Evolutionary conservation across 2,113 vertebrate species (phyloP), one percentile per base, ranked within the genome.

Genomic region (Antennarius striatus): DNA sequence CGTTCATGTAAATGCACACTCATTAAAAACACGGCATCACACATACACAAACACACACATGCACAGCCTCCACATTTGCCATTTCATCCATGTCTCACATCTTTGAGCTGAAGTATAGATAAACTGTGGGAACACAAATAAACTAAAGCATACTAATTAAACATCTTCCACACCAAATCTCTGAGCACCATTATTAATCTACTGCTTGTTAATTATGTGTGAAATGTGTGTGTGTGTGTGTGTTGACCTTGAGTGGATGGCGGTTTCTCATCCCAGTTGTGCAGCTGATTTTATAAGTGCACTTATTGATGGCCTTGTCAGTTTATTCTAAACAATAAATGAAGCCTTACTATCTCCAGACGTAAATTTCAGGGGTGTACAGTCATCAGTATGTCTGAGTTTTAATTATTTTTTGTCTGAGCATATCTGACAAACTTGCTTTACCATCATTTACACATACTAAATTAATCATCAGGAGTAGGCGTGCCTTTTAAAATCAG

Each of bases 141-240:
- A 82, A 77, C 58, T 60, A 66, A 77, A 55, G 71, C 78, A 40
- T 63, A 51, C 48, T 80, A 84, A 86, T 88, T 89, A 90, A 83
- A 77, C 49, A 2, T 77, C 65, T 62, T 77, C 52, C 3, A 5
- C 55, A 75, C 32, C 52, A 68, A 71, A 73, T 79, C 79, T 81
- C 65, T 75, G 39, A 14, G 68, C 53, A 54, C 63, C 58, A 49
- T 84, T 86, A 80, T 79, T 77, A 74, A 80, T 86, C 70, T 72
- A 45, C 56, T 3, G 29, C 69, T 36, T 28, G 22, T 83, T 85
- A 84, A 86, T 86, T 85, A 77, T 63, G 51, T 77, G 80, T 71
- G 68, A 82, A 78, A 55, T 17, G 65, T 78, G 57, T 43, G 10
- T 43, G 42, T 40, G 39, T 22, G 22, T 55, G 70, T 49, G 61